Evolutionary conservation across 2,888 invertebrate genomes (phyloP).

Genomic region (Drosophila cognata): DNA sequence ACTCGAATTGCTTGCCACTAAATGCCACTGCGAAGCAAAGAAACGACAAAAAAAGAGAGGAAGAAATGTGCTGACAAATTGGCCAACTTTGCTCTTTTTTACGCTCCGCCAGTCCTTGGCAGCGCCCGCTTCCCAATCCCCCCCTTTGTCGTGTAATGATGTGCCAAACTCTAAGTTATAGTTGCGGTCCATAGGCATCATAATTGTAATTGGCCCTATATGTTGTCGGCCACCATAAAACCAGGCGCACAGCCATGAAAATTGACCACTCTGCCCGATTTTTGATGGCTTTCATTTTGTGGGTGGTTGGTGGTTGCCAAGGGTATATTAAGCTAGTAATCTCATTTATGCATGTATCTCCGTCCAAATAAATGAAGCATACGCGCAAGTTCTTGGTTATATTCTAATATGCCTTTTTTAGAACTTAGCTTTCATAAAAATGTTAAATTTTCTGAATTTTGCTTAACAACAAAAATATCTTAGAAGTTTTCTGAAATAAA

Average conservation of each 20-base stretch:
- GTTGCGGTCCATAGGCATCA: constrained; percentile 51
- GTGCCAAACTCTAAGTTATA: constrained; percentile 69
- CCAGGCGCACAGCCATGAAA: constrained; percentile 34
- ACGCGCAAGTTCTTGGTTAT: neutral
- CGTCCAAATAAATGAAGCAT: neutral
- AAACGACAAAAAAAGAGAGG: constrained; percentile 16
- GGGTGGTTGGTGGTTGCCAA: neutral
- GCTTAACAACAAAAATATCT: neutral
- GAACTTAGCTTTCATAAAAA: neutral
- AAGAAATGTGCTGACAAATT: constrained; percentile 59
- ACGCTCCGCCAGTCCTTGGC: constrained; percentile 11
- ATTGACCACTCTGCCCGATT: constrained; percentile 8
- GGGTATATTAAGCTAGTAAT: constrained; percentile 3
- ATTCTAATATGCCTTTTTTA: neutral
- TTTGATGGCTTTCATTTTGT: neutral
- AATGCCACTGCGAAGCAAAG: constrained; percentile 32
- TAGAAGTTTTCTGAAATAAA: neutral
- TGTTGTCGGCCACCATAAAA: constrained; percentile 32
- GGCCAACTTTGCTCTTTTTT: constrained; percentile 56
- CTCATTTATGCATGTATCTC: neutral
- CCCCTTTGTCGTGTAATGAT: constrained; percentile 24
- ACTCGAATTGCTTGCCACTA: constrained; percentile 64
- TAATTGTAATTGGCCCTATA: constrained; percentile 46
- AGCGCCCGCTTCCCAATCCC: neutral
- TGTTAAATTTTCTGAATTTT: neutral